These are phyloP conservation scores for cat (Felis catus) DNA, from an alignment of 2,113 vertebrate species.

Conservation along the genomic window F.catus_Fca126_mat1.0 CM031413.1:144296501-144297000, in stretches of 20 bases:
- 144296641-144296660: background rate
- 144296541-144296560: background rate
- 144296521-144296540: background rate
- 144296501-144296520: background rate
- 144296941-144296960: too few relatives aligned
- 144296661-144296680: background rate
- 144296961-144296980: too few relatives aligned
- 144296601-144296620: conserved; percentile 32
- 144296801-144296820: background rate
- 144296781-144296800: background rate
- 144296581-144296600: background rate
- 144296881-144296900: too few relatives aligned
- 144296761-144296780: background rate
- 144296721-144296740: background rate
- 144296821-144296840: background rate
- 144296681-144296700: background rate
- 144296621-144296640: background rate
- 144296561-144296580: background rate
- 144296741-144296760: background rate
- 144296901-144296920: too few relatives aligned
- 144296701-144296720: background rate
- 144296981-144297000: too few relatives aligned
- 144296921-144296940: too few relatives aligned
- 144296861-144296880: background rate
- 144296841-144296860: background rate